Evolutionary conservation across 2,888 invertebrate species (phyloP), one percentile per base, ranked within the genome.

Genomic region (Nowickia ferox): DNA sequence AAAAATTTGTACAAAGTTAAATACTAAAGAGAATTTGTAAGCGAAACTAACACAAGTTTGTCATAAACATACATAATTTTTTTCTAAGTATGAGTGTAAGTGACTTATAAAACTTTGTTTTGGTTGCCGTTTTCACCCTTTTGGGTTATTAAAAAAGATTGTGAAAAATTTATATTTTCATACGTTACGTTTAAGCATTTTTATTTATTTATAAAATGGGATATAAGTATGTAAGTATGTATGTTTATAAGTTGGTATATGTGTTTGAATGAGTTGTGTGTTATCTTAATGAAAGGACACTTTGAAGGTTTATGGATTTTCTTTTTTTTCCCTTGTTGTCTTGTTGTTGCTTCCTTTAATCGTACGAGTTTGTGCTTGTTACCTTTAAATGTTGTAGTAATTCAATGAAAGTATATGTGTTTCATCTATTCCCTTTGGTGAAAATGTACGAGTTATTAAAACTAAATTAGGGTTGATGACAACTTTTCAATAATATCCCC

Each of bases 391-490:
- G 30, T 68, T 10, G 30, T 5, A 40, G 10, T 38, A 63, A 65
- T 65, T 69, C 9, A 57, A n/a, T 59, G 48, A 76, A 51, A 59
- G 66, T 72, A 17, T 66, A n/a, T 75, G 42, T n/a, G 4, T 15
- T 11, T 6, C 10, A n/a, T 17, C 61, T 65, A 44, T 15, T 42
- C 63, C 44, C 59, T 72, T 86, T 79, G 51, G 19, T 74, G 63
- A 69, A 76, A 72, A 22, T 75, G 42, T 83, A 53, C 89, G 90
- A 91, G 91, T 91, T 91, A 91, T 91, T 91, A 91, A 91, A 91
- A 91, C 89, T 89, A 91, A 90, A 91, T 91, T 91, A 91, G 92
- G 91, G 91, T 91, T 91, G 88, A 88, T 80, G 76, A 77, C 81
- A 84, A 78, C 53, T 78, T 84, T 84, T 84, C 72, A 83, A 86